Evolutionary conservation across 2,888 invertebrate species (phyloP), one percentile per base, ranked within the genome.

Genomic region (Agriopis leucophaearia): DNA sequence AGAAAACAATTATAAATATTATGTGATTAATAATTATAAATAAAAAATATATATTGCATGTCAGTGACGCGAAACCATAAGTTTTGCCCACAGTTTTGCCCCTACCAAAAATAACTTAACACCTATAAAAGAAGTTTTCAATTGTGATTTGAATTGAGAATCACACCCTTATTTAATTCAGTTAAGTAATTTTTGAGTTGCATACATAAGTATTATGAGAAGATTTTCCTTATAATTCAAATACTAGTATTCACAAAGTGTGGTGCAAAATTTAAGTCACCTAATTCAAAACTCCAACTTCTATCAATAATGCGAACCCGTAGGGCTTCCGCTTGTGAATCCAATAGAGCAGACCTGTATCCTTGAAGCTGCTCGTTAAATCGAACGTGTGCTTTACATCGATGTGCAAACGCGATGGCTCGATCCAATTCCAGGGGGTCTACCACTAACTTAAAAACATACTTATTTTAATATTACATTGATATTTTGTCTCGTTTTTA

Each of bases 361-460:
- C 55, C 55, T 55, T 55, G 58, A 71, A 69, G 63, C 62, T 69
- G 51, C 18, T 58, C 69, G 68, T 72, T 71, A 72, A 70, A 74
- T 67, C 65, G 68, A 70, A 74, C 55, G 65, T 55, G 38, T 64
- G 72, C 69, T 51, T 65, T 64, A 66, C 59, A 57, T 68, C 69
- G 72, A 74, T 71, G 73, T 73, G 72, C 64, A 69, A 66, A 74
- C 62, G 62, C 59, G 72, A 73, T 72, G 3, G 57, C 50, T 42
- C 35, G 50, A 59, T 42, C 3, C 42, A 1, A 58, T 38, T 12
- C 27, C 10, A 13, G 8, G 27, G 8, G 42, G 42, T 27, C 27
- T 42, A 55, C 55, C 8, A 55, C 9, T 27, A 40, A 1, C 38
- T 40, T 1, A 40, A 52, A 52, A 13, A 45, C n/a, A 45, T 6